These are phyloP conservation scores for Gortyna flavago DNA, from an alignment of 2,888 invertebrate species.

Conservation along the genomic window DNA sequence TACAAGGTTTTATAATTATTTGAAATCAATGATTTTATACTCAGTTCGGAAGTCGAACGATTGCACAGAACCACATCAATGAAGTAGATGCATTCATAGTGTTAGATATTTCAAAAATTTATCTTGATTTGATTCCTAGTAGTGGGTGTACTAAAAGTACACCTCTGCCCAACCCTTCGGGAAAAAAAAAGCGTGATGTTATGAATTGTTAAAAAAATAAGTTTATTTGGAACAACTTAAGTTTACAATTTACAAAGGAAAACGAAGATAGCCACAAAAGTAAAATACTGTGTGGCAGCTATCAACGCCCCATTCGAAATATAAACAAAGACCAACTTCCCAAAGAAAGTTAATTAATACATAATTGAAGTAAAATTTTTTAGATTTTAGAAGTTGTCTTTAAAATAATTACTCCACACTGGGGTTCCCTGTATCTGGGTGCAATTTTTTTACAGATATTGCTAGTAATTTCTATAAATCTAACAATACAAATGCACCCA, in stretches of 20 bases:
- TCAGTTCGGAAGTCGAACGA: constrained; percentile 10
- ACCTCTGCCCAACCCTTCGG: background rate
- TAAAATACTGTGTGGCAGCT: too few species aligned
- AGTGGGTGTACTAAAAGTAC: background rate
- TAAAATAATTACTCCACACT: background rate
- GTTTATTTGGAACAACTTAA: too few species aligned
- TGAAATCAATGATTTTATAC: background rate
- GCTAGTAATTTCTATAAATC: background rate
- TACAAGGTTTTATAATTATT: background rate
- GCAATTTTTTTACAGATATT: background rate
- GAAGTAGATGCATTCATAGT: constrained; percentile 48
- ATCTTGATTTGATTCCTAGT: background rate
- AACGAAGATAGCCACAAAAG: too few species aligned
- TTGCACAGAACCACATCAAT: constrained; percentile 13
- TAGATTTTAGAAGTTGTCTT: too few species aligned
- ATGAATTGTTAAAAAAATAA: too few species aligned
- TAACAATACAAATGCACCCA: constrained; percentile 22
- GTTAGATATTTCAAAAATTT: background rate
- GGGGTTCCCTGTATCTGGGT: background rate
- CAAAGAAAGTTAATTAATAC: too few species aligned
- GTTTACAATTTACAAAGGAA: too few species aligned
- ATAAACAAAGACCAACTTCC: too few species aligned
- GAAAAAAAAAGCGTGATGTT: background rate
- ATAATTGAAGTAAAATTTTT: too few species aligned
- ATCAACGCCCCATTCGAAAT: too few species aligned